These are phyloP conservation scores for Creontiades dilutus DNA, from an alignment of 2,888 invertebrate genomes.

Conservation along the genomic window DNA sequence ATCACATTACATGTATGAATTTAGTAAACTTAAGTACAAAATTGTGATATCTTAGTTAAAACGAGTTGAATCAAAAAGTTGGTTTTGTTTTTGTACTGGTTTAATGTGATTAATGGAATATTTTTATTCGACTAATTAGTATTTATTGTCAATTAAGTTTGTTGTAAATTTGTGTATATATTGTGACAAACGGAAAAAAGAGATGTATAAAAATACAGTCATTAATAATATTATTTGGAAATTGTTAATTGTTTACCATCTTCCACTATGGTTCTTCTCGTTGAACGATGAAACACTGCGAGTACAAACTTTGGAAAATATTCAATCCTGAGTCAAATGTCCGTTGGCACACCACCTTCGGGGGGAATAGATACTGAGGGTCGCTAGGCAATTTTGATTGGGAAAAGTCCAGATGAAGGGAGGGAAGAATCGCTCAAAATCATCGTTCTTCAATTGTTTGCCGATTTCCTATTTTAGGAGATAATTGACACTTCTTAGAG, in stretches of 20 bases:
- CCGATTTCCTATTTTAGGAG: no score
- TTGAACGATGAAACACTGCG: no score
- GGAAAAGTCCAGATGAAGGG: no score
- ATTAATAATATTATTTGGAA: neutral
- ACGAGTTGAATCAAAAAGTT: neutral
- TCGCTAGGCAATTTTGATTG: no score
- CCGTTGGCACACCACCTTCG: no score
- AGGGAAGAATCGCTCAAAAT: no score
- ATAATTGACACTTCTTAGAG: no score
- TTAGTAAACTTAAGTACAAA: conserved; percentile 50
- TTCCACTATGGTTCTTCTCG: neutral
- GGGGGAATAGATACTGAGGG: no score
- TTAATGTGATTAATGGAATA: neutral
- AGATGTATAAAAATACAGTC: conserved; percentile 10
- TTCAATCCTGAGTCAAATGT: no score
- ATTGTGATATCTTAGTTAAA: conserved; percentile 53
- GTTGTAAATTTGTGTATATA: neutral
- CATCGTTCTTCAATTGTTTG: no score
- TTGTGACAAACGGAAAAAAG: neutral
- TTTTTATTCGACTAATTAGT: neutral
- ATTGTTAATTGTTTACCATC: neutral
- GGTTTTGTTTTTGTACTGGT: conserved; percentile 23
- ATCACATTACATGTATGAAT: neutral
- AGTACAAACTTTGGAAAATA: no score
- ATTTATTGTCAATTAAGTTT: conserved; percentile 14